Percentiles rank a stretch among this genome's conserved stretches.
Conservation (phyloP, 2,113 vertebrate genomes). For the Tiliqua scincoides region DNA sequence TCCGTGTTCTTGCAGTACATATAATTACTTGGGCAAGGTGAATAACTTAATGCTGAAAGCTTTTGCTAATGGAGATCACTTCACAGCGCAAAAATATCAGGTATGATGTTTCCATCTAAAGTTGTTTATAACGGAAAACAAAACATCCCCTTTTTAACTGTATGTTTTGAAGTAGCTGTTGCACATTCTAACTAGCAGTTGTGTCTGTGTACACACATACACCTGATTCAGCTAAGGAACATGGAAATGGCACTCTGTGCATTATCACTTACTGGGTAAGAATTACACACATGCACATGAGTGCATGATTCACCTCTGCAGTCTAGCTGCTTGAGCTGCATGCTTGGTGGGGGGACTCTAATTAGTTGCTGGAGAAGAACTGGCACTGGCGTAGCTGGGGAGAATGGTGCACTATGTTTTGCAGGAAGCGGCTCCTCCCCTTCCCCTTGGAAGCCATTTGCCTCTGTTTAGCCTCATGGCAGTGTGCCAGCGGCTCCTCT, state of each 20-base stretch:
- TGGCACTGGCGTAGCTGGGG: too few relatives aligned
- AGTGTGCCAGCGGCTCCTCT: too few relatives aligned
- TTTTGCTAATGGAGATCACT: slow-evolving; percentile 79
- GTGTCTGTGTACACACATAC: background rate
- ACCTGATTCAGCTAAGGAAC: background rate
- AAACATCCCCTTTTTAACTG: background rate
- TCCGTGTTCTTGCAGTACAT: slow-evolving; percentile 80
- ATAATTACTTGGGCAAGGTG: slow-evolving; percentile 87
- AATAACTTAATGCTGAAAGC: slow-evolving; percentile 81
- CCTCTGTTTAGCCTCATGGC: too few relatives aligned
- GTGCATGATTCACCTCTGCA: too few relatives aligned
- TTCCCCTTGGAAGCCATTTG: too few relatives aligned
- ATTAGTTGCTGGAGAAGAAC: background rate
- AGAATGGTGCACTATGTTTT: too few relatives aligned
- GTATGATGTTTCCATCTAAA: slow-evolving; percentile 67
- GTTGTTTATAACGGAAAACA: background rate
- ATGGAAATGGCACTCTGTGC: background rate
- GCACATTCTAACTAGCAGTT: background rate
- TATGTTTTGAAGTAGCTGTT: background rate
- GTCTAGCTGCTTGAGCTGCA: background rate
- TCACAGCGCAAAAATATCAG: slow-evolving; percentile 82
- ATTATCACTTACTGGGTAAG: background rate
- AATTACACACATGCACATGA: background rate
- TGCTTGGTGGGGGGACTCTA: too few relatives aligned
- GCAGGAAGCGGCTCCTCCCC: too few relatives aligned